phyloP scores from a whole-genome alignment of 2,113 vertebrate species.

The Apteryx mantelli region DNA sequence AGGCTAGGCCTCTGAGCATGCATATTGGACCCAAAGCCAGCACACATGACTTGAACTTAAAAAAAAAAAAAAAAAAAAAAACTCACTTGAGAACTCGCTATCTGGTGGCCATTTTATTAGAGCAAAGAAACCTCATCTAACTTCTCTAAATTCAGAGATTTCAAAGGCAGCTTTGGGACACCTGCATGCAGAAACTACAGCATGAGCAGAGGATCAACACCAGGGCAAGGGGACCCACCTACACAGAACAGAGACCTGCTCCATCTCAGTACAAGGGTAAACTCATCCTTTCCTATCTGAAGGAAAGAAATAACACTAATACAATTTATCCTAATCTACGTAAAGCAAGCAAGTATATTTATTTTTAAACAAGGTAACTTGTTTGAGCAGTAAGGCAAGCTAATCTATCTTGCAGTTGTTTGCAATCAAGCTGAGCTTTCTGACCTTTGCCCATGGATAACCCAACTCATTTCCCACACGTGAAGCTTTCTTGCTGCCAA shows the following conservation, averaged over 20 bases:
- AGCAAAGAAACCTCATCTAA: neutral
- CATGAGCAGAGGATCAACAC: accelerated
- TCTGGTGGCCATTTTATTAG: neutral
- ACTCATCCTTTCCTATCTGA: neutral
- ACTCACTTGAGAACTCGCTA: neutral
- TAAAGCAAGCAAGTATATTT: conserved; percentile 16
- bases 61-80: neutral
- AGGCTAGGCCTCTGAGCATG: neutral
- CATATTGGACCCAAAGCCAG: neutral
- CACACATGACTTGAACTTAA: neutral
- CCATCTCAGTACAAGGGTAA: neutral
- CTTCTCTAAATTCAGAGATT: neutral
- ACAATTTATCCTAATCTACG: neutral
- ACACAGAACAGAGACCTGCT: neutral
- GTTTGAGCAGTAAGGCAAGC: neutral
- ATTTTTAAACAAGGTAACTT: conserved; percentile 3
- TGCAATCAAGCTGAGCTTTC: neutral
- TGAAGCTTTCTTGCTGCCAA: neutral
- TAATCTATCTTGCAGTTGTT: neutral
- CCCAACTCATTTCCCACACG: neutral
- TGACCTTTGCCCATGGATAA: neutral
- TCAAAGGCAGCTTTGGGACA: neutral
- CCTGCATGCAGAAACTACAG: neutral
- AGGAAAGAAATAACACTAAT: neutral
- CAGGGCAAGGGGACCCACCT: neutral